phyloP scores from a whole-genome alignment of 2,797 vertebrate genomes.

The Cuniculus paca region DNA sequence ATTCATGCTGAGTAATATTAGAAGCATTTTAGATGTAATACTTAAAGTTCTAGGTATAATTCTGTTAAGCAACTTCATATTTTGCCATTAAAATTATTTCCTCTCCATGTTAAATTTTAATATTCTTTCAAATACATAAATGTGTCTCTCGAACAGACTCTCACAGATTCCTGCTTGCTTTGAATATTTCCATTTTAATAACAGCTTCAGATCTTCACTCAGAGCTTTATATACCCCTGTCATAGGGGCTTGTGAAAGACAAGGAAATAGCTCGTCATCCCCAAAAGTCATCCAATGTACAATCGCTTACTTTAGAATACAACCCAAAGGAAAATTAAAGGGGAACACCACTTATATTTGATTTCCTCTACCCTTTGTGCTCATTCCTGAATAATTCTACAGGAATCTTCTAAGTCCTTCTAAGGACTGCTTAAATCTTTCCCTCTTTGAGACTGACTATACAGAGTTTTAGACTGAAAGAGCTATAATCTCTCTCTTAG shows the following conservation, averaged over 20 bases:
- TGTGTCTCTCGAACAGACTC: constrained; percentile 87
- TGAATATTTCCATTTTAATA: constrained; percentile 91
- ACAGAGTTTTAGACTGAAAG: constrained; percentile 46
- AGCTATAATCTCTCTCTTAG: constrained; percentile 35
- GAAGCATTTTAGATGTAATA: constrained; percentile 86
- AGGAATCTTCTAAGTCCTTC: constrained; percentile 36
- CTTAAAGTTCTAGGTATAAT: constrained; percentile 89
- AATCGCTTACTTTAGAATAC: constrained; percentile 80
- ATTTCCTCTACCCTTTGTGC: constrained; percentile 58
- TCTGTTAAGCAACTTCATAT: constrained; percentile 89
- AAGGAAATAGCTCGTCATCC: constrained; percentile 78
- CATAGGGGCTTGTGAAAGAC: constrained; percentile 85
- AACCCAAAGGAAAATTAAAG: constrained; percentile 74
- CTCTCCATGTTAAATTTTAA: constrained; percentile 89
- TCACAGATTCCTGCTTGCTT: constrained; percentile 87
- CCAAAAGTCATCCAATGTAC: constrained; percentile 78
- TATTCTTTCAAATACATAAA: constrained; percentile 90
- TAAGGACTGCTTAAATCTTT: constrained; percentile 58
- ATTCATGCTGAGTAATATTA: constrained; percentile 86
- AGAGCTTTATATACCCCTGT: constrained; percentile 83
- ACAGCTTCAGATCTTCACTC: constrained; percentile 85
- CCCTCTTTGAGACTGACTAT: neutral
- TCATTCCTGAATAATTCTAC: constrained; percentile 11
- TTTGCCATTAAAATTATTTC: constrained; percentile 88
- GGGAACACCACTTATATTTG: constrained; percentile 66